phyloP scores from a whole-genome alignment of 2,113 vertebrate species.

The Lophius piscatorius region DNA sequence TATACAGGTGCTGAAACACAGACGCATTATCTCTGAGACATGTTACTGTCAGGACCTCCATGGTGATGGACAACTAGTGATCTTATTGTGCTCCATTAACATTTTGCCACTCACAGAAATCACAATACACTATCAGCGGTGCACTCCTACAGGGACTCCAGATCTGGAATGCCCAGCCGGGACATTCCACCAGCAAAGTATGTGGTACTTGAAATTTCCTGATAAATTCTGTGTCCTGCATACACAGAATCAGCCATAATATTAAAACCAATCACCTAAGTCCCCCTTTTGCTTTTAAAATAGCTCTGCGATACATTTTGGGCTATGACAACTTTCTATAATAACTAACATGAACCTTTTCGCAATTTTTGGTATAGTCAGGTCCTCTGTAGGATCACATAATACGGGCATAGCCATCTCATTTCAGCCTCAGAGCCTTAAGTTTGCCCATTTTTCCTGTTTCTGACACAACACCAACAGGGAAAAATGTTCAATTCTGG shows the following conservation, averaged over 20 bases:
- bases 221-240: background rate
- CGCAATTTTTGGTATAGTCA: no score
- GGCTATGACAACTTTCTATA: no score
- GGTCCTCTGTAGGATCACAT: no score
- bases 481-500: no score
- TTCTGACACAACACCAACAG: no score
- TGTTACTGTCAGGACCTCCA: conserved; percentile 33
- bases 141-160: conserved; percentile 17
- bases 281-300: no score
- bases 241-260: background rate
- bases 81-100: conserved; percentile 42
- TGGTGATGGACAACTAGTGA: conserved; percentile 26
- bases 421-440: no score
- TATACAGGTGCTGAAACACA: conserved; percentile 13
- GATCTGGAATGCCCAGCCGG: conserved; percentile 22
- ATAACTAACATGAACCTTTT: no score
- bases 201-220: background rate
- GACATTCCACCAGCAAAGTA: conserved; percentile 17
- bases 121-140: conserved; percentile 53
- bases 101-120: conserved; percentile 48
- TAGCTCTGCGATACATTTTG: no score
- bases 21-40: conserved; percentile 45
- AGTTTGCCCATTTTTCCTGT: no score
- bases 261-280: background rate
- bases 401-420: no score